Base-by-base conservation (phyloP, 1,140 invertebrate species). In the Drosophila kurseongensis region DNA sequence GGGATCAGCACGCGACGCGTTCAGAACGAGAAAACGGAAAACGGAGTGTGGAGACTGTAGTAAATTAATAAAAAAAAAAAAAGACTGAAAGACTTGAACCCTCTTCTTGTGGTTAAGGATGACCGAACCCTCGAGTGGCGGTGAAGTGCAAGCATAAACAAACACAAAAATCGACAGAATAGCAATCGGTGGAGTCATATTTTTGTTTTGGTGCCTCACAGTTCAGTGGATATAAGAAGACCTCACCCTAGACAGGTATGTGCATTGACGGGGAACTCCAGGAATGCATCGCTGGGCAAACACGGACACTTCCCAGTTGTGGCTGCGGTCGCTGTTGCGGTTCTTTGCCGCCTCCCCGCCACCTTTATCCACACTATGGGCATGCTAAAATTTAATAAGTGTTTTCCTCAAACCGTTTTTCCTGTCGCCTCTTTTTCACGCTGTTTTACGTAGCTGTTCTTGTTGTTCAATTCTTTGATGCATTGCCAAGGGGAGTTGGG, bases 381-480 rank as follows among this genome's bases (percentile, higher is more conserved):
- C 75, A 82, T 86, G 73, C 68, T 74, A 79, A 88, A 88, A 89
- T 84, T 83, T 88, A 88, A 88, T 88, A 88, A 89, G 84, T 78
- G 80, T 80, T 88, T 88, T 89, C 84, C 72, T 69, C 66, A 75
- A 79, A 86, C 82, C 77, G 75, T 86, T 88, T 75, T 85, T 82
- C 55, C 54, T 61, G 63, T 71, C 61, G 68, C 65, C 75, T 78
- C 67, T 78, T 80, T 77, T 77, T 77, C 75, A 77, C 75, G 75
- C 74, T 74, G 62, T 73, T 75, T 42, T 23, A 35, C 42, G 36
- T 67, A 50, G 42, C 47, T 60, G 55, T 65, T 58, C n/a, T 84
- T 63, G 57, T 66, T 83, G 80, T 71, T 63, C 65, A 59, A 79
- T 62, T 79, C 55, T 51, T 50, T 80, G 77, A 69, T 76, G 67